Evolutionary conservation across 2,797 vertebrate genomes (phyloP).

Genomic region (Telmatherina bonti): DNA sequence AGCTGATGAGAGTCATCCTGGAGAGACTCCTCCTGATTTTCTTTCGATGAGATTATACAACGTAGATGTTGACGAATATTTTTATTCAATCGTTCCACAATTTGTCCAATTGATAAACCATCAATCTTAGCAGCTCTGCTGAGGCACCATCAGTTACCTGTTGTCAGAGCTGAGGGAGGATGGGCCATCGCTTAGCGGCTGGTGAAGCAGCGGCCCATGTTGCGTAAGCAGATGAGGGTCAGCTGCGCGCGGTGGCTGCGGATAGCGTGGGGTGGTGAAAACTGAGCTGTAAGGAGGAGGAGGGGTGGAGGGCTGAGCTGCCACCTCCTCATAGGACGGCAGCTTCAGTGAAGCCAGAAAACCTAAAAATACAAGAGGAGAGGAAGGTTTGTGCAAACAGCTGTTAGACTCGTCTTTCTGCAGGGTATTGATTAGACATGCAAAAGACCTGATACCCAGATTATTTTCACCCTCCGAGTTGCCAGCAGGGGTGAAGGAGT

Average conservation of each 20-base stretch:
- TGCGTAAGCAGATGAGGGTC: conserved; percentile 85
- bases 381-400: background rate
- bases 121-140: too few species aligned
- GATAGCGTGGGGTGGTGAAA: conserved; percentile 77
- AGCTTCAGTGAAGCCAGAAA: conserved; percentile 93
- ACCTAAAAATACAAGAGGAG: conserved; percentile 66
- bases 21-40: too few species aligned
- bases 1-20: too few species aligned
- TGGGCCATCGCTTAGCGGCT: conserved; percentile 78
- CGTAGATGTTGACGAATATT: too few species aligned
- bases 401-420: too few species aligned
- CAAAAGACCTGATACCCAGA: too few species aligned
- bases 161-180: conserved; percentile 89
- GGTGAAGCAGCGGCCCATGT: conserved; percentile 78
- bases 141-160: conserved; percentile 60
- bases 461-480: too few species aligned
- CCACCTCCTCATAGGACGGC: conserved; percentile 94
- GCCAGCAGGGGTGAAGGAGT: too few species aligned
- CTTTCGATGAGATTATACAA: too few species aligned
- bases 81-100: too few species aligned
- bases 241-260: conserved; percentile 66
- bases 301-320: conserved; percentile 89
- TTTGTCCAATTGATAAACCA: too few species aligned
- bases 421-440: too few species aligned
- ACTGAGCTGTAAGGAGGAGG: conserved; percentile 92